Conservation (phyloP, 2,797 vertebrate species). For the Triplophysa bombifrons region DNA sequence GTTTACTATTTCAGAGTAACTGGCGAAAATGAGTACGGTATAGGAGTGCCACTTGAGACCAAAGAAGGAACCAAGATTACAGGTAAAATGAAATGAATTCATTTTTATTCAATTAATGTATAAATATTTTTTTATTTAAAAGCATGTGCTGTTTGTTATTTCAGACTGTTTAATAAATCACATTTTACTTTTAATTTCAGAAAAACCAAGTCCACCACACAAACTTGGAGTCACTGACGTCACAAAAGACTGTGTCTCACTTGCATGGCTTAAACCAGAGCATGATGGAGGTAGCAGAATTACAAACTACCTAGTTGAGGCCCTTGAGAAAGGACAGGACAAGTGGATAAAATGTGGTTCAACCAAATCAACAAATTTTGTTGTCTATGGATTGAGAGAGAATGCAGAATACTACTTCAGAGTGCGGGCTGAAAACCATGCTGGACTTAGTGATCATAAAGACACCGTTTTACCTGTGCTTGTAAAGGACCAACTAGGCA, state of each 20-base stretch:
- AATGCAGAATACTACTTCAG: slow-evolving; percentile 95
- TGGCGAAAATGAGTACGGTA: slow-evolving; percentile 93
- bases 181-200: slow-evolving; percentile 69
- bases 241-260: slow-evolving; percentile 89
- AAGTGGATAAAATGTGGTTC: slow-evolving; percentile 94
- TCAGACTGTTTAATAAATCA: slow-evolving; percentile 24
- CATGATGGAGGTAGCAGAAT: slow-evolving; percentile 97
- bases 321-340: slow-evolving; percentile 93
- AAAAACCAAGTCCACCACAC: slow-evolving; percentile 96
- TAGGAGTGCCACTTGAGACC: slow-evolving; percentile 87
- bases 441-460: slow-evolving; percentile 91
- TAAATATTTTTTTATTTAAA: background rate
- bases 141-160: background rate
- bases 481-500: slow-evolving; percentile 94
- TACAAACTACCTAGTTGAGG: slow-evolving; percentile 88
- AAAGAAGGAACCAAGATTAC: slow-evolving; percentile 94
- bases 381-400: slow-evolving; percentile 89
- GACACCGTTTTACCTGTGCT: slow-evolving; percentile 89
- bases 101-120: background rate
- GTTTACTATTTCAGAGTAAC: slow-evolving; percentile 95
- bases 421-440: slow-evolving; percentile 93
- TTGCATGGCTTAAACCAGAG: slow-evolving; percentile 95
- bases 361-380: slow-evolving; percentile 85
- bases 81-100: slow-evolving; percentile 74
- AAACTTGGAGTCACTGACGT: slow-evolving; percentile 90